Conservation (phyloP, 1,140 invertebrate genomes). For the Drosophila bifasciata region DNA sequence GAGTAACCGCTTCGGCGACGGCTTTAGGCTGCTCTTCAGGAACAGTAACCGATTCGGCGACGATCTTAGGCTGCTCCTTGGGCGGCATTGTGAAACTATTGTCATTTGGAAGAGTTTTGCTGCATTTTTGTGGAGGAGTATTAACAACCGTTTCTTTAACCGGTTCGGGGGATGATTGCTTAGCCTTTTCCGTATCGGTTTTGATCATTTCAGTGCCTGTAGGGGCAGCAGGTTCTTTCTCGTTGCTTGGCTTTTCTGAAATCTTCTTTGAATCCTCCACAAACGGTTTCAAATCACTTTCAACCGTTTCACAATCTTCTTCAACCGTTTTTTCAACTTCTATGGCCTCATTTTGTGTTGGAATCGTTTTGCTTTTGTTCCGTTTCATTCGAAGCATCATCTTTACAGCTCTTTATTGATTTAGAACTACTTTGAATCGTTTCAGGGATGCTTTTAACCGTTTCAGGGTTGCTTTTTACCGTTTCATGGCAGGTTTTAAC, state of each 20-base stretch:
- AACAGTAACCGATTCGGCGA: background rate
- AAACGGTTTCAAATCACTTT: too few species aligned
- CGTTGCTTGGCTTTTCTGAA: too few species aligned
- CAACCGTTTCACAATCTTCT: background rate
- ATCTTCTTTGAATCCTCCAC: too few species aligned
- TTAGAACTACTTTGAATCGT: too few species aligned
- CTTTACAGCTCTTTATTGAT: too few species aligned
- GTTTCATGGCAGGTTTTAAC: too few species aligned
- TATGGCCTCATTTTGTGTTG: background rate
- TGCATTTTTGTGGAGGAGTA: background rate
- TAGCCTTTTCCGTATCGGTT: background rate
- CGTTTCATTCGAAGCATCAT: background rate
- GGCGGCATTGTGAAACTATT: background rate
- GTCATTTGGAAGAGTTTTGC: background rate
- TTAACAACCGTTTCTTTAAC: background rate
- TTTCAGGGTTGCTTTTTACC: too few species aligned
- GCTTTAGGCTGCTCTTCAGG: background rate
- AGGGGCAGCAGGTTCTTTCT: too few species aligned
- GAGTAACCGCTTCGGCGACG: too few species aligned
- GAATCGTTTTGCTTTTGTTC: background rate
- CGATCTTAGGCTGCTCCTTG: too few species aligned
- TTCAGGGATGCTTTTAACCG: background rate
- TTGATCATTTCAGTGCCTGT: too few species aligned
- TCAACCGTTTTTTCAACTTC: background rate
- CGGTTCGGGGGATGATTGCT: background rate